phyloP scores from a whole-genome alignment of 2,797 vertebrate species.

The Phrynocephalus guinanensis region DNA sequence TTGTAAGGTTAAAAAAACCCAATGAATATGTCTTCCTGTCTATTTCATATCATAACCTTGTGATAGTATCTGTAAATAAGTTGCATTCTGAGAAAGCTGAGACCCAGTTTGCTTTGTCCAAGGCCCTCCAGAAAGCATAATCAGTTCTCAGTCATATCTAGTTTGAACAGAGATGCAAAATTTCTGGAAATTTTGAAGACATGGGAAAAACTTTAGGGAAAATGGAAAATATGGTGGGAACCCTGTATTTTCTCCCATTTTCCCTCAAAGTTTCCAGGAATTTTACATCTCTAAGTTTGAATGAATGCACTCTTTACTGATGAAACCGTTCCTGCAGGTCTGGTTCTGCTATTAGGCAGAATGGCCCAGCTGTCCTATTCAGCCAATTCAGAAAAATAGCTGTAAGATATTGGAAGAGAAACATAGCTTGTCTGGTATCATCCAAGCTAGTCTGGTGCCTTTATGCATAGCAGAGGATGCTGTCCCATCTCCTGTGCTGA shows the following conservation, averaged over 20 bases:
- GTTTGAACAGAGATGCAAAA: no score
- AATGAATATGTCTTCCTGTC: neutral
- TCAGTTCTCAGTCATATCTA: neutral
- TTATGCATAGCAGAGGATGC: neutral
- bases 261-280: no score
- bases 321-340: neutral
- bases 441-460: no score
- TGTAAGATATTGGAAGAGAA: no score
- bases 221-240: no score
- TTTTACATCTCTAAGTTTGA: neutral
- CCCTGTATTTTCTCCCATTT: no score
- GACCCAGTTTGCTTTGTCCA: neutral
- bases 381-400: no score
- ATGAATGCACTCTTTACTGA: neutral
- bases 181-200: no score
- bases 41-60: neutral
- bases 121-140: neutral
- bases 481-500: neutral
- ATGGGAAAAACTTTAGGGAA: no score
- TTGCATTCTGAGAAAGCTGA: neutral
- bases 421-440: no score
- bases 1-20: no score
- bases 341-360: neutral
- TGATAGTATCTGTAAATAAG: neutral
- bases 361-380: no score